Conservation (phyloP, 2,888 invertebrate genomes). For the Drosophila leonis region DNA sequence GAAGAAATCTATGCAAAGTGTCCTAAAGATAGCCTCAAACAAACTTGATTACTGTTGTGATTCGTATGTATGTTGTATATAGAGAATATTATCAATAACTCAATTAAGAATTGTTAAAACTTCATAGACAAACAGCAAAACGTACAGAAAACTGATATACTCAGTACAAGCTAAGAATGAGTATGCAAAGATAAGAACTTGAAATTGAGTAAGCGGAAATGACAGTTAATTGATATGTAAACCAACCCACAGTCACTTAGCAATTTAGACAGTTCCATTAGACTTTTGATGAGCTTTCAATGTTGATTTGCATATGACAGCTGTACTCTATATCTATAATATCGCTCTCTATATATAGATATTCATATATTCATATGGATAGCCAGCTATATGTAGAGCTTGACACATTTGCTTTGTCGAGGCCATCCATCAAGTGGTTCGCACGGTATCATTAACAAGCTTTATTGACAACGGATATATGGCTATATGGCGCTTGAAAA, state of each 20-base stretch:
- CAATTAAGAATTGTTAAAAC: too few relatives aligned
- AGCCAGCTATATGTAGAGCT: neutral
- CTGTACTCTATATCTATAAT: neutral
- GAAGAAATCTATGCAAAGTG: too few relatives aligned
- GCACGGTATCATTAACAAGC: constrained; percentile 69
- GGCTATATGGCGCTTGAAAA: constrained; percentile 71
- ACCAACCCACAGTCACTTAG: neutral
- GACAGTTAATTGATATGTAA: constrained; percentile 68
- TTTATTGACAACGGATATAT: constrained; percentile 76
- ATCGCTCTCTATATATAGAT: neutral
- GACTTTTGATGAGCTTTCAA: constrained; percentile 35
- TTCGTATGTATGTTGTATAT: too few relatives aligned
- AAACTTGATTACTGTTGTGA: too few relatives aligned
- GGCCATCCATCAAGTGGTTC: constrained; percentile 70
- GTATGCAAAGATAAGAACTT: neutral
- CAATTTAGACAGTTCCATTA: constrained; percentile 28
- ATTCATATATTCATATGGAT: neutral
- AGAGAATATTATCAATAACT: too few relatives aligned
- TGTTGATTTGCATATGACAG: constrained; percentile 58
- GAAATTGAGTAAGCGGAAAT: constrained; percentile 59
- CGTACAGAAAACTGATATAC: neutral
- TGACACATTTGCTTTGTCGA: constrained; percentile 23
- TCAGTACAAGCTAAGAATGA: neutral
- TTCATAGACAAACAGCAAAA: too few relatives aligned
- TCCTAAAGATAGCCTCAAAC: too few relatives aligned